phyloP scores from a whole-genome alignment of 2,113 vertebrate species.

The Daboia siamensis region DNA sequence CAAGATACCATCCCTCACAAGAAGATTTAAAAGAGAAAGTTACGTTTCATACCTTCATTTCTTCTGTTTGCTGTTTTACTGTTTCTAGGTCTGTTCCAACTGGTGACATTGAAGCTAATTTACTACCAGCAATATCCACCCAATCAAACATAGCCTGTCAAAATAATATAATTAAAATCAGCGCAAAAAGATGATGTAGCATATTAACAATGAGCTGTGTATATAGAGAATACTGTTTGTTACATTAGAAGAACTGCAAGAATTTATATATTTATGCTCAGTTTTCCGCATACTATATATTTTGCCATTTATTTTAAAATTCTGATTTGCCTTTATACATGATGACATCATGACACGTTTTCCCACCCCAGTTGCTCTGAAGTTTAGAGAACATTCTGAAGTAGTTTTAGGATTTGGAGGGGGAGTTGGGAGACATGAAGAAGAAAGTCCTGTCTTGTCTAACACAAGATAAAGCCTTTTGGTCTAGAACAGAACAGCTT shows the following conservation, averaged over 20 bases:
- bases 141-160: constrained; percentile 94
- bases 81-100: constrained; percentile 96
- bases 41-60: constrained; percentile 85
- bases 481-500: background rate
- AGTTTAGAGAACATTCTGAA: background rate
- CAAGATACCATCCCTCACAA: background rate
- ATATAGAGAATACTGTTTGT: background rate
- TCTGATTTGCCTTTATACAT: background rate
- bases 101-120: constrained; percentile 92
- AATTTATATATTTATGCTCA: background rate
- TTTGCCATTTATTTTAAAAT: background rate
- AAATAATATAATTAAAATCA: background rate
- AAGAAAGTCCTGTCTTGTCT: background rate
- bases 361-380: background rate
- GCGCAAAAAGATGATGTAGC: background rate
- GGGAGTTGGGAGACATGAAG: background rate
- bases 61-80: constrained; percentile 97
- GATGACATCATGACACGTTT: background rate
- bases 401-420: background rate
- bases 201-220: background rate
- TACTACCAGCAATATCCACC: constrained; percentile 92
- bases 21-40: constrained; percentile 3
- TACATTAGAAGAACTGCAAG: background rate
- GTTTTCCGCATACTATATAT: background rate
- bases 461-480: background rate